phyloP scores from a whole-genome alignment of 2,113 vertebrate genomes.

The Acanthochromis polyacanthus region DNA sequence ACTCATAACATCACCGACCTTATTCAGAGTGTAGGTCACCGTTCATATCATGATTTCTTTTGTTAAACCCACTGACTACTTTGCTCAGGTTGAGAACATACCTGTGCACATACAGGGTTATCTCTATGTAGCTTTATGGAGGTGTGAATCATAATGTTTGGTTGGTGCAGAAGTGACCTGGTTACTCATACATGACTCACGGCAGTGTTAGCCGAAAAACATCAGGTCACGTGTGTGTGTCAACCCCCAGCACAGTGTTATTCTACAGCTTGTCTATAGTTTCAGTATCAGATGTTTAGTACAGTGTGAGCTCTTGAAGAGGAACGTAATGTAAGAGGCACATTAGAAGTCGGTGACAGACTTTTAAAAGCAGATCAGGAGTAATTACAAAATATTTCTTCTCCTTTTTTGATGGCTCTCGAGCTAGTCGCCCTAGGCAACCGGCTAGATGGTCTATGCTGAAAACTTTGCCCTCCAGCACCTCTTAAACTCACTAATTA shows the following conservation, averaged over 20 bases:
- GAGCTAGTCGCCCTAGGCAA: neutral
- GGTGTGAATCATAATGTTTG: neutral
- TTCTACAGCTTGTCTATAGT: neutral
- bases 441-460: neutral
- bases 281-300: neutral
- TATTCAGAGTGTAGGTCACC: neutral
- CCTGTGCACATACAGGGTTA: neutral
- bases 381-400: neutral
- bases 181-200: neutral
- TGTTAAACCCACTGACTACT: too few species aligned
- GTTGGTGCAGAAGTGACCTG: neutral
- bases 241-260: neutral
- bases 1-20: too few species aligned
- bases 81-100: too few species aligned
- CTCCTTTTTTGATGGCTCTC: neutral
- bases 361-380: neutral
- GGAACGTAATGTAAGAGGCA: neutral
- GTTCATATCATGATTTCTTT: too few species aligned
- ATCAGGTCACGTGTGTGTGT: neutral
- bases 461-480: neutral
- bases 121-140: neutral
- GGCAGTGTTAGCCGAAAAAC: neutral
- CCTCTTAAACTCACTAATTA: neutral
- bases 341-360: neutral
- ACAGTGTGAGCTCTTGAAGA: too few species aligned